A percentile compares a stretch with the other conserved stretches of the same genome.
Conservation (phyloP, 2,113 vertebrate species). For the Gobio gobio region DNA sequence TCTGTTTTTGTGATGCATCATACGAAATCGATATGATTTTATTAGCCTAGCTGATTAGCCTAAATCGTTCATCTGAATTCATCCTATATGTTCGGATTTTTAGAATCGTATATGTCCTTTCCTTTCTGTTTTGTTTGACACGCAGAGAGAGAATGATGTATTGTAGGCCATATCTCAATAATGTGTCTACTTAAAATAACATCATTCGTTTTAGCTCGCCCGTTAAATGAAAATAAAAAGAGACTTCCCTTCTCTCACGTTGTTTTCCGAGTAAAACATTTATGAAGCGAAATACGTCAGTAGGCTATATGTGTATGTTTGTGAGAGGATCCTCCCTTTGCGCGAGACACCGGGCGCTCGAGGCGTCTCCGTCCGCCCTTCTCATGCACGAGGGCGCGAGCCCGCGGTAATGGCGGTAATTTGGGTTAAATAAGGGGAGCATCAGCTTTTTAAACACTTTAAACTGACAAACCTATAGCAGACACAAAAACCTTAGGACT, state of each 20-base stretch:
- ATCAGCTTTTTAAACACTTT: conserved; percentile 43
- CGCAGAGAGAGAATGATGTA: background rate
- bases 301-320: conserved; percentile 29
- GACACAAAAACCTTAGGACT: background rate
- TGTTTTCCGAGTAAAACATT: conserved; percentile 48
- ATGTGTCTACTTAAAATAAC: background rate
- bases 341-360: conserved; percentile 41
- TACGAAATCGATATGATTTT: background rate
- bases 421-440: conserved; percentile 57
- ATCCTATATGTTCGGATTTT: background rate
- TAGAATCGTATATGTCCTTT: background rate
- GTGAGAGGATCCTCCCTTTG: conserved; percentile 46
- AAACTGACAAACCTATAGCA: conserved; percentile 6
- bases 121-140: conserved; percentile 1
- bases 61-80: background rate
- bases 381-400: conserved; percentile 42
- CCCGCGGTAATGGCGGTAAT: conserved; percentile 49
- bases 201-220: background rate
- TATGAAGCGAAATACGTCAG: conserved; percentile 42
- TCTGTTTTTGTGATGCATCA: background rate
- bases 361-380: conserved; percentile 46
- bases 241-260: conserved; percentile 28
- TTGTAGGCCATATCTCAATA: conserved; percentile 20
- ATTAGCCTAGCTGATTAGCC: background rate
- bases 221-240: conserved; percentile 28